Conservation (phyloP, 2,797 vertebrate genomes). For the Fratercula arctica region DNA sequence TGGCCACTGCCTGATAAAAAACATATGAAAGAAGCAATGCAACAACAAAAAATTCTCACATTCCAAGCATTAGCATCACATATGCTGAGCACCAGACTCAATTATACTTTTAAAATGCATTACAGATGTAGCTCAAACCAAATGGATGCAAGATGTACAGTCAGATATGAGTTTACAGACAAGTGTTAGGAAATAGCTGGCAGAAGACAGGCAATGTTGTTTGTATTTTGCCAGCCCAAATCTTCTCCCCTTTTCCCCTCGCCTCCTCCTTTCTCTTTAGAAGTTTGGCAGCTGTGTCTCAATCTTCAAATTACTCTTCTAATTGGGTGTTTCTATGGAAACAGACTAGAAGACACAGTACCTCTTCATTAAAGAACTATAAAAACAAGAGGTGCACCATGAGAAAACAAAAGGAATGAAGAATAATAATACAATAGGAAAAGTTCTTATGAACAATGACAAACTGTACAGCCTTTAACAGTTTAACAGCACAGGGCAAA, state of each 20-base stretch:
- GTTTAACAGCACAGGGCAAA: conserved; percentile 6
- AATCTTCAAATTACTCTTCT: conserved; percentile 66
- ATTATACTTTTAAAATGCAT: conserved; percentile 76
- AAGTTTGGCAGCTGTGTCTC: conserved; percentile 66
- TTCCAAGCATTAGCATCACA: conserved; percentile 66
- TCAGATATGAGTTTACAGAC: conserved; percentile 59
- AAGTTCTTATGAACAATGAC: conserved; percentile 7
- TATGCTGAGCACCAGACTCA: conserved; percentile 74
- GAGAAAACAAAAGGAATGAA: conserved; percentile 36
- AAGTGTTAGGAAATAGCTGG: conserved; percentile 55
- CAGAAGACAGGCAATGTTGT: conserved; percentile 50
- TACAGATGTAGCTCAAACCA: conserved; percentile 74
- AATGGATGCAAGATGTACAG: conserved; percentile 78
- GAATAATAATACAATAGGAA: neutral
- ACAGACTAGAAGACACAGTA: conserved; percentile 34
- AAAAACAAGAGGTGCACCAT: conserved; percentile 51
- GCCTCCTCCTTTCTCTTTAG: neutral
- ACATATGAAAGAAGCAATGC: conserved; percentile 66
- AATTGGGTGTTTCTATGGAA: conserved; percentile 70
- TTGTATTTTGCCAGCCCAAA: conserved; percentile 59
- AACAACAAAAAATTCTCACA: conserved; percentile 39
- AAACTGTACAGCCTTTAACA: neutral
- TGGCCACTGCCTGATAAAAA: conserved; percentile 72
- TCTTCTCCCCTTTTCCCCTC: neutral
- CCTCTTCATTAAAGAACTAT: conserved; percentile 53